These are phyloP conservation scores for Campoplex nolae DNA, from an alignment of 2,888 invertebrate genomes.

Conservation along the genomic window DNA sequence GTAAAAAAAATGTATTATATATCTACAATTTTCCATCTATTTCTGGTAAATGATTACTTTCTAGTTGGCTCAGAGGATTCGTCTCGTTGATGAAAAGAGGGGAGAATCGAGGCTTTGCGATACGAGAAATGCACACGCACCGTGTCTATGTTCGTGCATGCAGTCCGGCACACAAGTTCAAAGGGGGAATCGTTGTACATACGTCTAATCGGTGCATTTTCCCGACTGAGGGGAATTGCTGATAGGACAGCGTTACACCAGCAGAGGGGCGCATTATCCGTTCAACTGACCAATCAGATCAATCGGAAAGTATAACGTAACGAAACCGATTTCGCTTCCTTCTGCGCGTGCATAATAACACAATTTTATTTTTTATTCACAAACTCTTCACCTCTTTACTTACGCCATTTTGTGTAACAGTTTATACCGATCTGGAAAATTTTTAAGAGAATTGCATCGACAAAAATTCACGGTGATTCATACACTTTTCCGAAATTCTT, in stretches of 20 bases:
- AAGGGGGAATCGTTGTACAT: conserved; percentile 42
- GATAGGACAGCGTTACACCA: conserved; percentile 70
- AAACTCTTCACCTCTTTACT: background rate
- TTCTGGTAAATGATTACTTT: background rate
- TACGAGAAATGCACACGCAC: conserved; percentile 45
- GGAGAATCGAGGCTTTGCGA: conserved; percentile 41
- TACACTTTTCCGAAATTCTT: too few relatives aligned
- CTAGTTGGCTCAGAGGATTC: conserved; percentile 33
- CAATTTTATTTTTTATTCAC: background rate
- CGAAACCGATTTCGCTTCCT: conserved; percentile 10
- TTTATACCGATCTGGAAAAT: background rate
- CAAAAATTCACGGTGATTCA: background rate
- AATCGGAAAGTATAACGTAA: conserved; percentile 53
- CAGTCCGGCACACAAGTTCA: conserved; percentile 29
- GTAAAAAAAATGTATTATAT: background rate
- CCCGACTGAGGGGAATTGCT: conserved; percentile 69
- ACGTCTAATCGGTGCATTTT: conserved; percentile 65
- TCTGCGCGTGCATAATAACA: background rate
- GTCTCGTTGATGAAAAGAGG: conserved; percentile 22
- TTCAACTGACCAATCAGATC: conserved; percentile 68
- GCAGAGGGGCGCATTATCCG: conserved; percentile 70
- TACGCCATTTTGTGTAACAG: background rate
- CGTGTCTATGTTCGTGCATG: conserved; percentile 20
- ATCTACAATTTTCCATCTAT: background rate
- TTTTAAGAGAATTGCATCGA: background rate